phyloP scores from a whole-genome alignment of 2,888 invertebrate genomes.

The Philhelius pedissequus region DNA sequence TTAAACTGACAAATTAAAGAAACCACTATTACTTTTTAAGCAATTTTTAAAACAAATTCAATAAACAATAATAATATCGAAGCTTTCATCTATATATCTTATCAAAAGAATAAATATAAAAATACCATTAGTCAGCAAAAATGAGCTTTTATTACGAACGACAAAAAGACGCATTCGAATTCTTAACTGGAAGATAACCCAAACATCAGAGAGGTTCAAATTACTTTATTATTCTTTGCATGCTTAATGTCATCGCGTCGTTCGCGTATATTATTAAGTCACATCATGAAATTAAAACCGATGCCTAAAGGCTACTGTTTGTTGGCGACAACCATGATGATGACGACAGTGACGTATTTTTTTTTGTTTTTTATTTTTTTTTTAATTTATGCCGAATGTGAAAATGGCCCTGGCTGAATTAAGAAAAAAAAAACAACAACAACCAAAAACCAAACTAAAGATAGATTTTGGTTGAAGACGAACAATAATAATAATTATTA shows the following conservation, averaged over 20 bases:
- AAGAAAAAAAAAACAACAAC: not conserved
- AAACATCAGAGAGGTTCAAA: not conserved
- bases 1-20: not conserved
- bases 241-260: slow-evolving; percentile 15
- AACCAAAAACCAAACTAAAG: not conserved
- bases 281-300: slow-evolving; percentile 37
- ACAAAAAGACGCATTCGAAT: not conserved
- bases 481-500: too few relatives aligned
- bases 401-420: slow-evolving; percentile 21
- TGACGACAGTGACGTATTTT: not conserved
- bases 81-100: not conserved
- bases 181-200: not conserved
- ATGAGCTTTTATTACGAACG: not conserved
- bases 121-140: not conserved
- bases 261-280: slow-evolving; percentile 13
- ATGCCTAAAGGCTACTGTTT: slow-evolving; percentile 27
- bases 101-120: not conserved
- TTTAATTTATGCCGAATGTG: not conserved
- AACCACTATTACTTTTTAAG: not conserved
- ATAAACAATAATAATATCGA: not conserved
- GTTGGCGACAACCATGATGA: not conserved
- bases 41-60: not conserved
- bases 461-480: not conserved
- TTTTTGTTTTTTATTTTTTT: not conserved
- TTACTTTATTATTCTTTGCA: not conserved